Conservation (phyloP, 2,888 invertebrate species). For the Acronicta alni region DNA sequence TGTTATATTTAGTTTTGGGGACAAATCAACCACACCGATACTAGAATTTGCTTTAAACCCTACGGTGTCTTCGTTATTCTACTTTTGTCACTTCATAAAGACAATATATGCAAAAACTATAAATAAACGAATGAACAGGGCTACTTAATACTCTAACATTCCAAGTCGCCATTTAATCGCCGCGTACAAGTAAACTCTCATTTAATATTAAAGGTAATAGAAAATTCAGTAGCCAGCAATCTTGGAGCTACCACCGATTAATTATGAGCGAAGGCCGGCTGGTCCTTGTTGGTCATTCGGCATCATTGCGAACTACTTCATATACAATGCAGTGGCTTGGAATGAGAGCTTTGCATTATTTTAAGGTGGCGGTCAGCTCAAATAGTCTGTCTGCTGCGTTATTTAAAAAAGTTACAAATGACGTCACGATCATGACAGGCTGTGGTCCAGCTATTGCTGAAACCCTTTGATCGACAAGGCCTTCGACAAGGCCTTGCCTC, state of each 20-base stretch:
- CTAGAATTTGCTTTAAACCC: too few species aligned
- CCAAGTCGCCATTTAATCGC: background rate
- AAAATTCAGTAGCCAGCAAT: conserved; percentile 27
- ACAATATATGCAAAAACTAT: too few species aligned
- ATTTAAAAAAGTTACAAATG: too few species aligned
- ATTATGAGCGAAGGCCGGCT: conserved; percentile 31
- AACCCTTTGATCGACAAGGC: too few species aligned
- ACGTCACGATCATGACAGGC: too few species aligned
- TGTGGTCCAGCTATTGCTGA: too few species aligned
- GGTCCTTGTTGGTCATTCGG: conserved; percentile 15
- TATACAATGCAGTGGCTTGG: conserved; percentile 34
- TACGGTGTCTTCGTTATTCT: too few species aligned
- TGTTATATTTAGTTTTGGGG: too few species aligned
- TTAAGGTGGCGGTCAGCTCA: background rate
- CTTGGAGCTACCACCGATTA: conserved; percentile 30
- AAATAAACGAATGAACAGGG: background rate
- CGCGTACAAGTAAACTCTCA: background rate
- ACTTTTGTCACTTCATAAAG: too few species aligned
- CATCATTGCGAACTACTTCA: conserved; percentile 40
- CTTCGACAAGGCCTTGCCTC: too few species aligned
- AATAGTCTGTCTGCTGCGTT: conserved; percentile 9
- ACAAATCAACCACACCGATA: too few species aligned
- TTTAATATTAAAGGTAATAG: conserved; percentile 21
- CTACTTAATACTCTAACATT: background rate
- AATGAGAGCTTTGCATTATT: conserved; percentile 40